Conservation (phyloP, 2,888 invertebrate species). For the Theretra japonica region DNA sequence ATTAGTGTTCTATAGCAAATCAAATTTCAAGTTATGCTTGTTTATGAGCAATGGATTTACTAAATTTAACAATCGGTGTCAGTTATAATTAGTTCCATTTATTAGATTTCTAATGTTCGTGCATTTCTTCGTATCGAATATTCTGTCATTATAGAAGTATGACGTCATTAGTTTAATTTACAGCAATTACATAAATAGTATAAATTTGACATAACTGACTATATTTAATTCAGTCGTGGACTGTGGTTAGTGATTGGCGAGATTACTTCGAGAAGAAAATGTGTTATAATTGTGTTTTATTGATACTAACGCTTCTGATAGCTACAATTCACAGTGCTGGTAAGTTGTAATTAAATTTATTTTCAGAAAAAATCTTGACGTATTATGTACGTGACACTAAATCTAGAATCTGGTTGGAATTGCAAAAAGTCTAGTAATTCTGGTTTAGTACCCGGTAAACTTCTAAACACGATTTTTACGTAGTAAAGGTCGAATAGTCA, state of each 20-base stretch:
- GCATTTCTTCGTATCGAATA: constrained; percentile 1
- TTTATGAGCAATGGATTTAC: background rate
- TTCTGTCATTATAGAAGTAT: background rate
- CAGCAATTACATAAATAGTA: constrained; percentile 6
- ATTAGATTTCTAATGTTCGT: background rate
- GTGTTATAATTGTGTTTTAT: background rate
- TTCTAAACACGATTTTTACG: no score
- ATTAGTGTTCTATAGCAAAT: background rate
- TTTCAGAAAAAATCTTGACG: no score
- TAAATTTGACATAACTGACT: background rate
- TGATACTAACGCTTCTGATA: background rate
- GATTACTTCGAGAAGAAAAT: background rate
- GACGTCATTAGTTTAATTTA: constrained; percentile 3
- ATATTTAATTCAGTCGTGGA: background rate
- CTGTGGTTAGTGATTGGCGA: background rate
- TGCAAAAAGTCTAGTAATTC: no score
- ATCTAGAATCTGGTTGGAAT: background rate
- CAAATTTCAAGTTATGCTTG: background rate
- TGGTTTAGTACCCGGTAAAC: no score
- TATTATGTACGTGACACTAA: background rate
- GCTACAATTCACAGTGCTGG: constrained; percentile 3
- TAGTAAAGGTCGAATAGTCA: no score
- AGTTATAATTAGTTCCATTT: background rate
- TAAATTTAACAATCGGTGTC: background rate
- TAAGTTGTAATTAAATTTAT: constrained; percentile 2